Conservation (phyloP, 2,888 invertebrate genomes). For the Scaptomyza caliginosa region DNA sequence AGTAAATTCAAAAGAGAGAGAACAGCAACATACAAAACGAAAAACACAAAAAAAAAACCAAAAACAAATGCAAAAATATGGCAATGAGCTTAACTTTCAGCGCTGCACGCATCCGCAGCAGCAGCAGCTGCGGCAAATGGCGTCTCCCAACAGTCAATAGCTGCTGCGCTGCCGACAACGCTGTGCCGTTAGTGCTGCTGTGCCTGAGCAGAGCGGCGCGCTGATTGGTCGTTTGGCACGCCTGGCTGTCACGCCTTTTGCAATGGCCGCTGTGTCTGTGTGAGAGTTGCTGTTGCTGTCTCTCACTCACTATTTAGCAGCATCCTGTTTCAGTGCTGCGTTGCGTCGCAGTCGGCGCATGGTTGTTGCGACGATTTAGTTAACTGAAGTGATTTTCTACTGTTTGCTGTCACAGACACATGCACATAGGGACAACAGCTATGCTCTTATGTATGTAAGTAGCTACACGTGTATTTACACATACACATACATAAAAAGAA, state of each 20-base stretch:
- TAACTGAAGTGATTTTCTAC: conserved; percentile 80
- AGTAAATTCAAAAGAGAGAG: conserved; percentile 76
- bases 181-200: conserved; percentile 13
- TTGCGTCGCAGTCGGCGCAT: conserved; percentile 72
- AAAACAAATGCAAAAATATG: conserved; percentile 65
- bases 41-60: not conserved
- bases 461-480: conserved; percentile 67
- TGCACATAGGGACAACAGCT: conserved; percentile 29
- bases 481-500: conserved; percentile 24
- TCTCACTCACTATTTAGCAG: conserved; percentile 15
- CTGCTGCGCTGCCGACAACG: conserved; percentile 14
- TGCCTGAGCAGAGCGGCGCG: conserved; percentile 10
- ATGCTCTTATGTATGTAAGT: conserved; percentile 72
- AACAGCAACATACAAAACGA: conserved; percentile 27
- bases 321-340: conserved; percentile 38
- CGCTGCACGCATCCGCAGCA: conserved; percentile 49
- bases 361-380: conserved; percentile 80
- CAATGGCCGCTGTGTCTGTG: conserved; percentile 64
- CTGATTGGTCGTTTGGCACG: conserved; percentile 46
- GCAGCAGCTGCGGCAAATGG: conserved; percentile 50
- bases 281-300: conserved; percentile 21
- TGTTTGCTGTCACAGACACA: conserved; percentile 69
- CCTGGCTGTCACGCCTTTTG: conserved; percentile 55
- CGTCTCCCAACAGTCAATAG: conserved; percentile 14
- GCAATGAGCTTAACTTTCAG: conserved; percentile 78